Evolutionary conservation across 2,113 vertebrate genomes (phyloP), one percentile per base, ranked within the genome.

Genomic region (Clarias batrachus): DNA sequence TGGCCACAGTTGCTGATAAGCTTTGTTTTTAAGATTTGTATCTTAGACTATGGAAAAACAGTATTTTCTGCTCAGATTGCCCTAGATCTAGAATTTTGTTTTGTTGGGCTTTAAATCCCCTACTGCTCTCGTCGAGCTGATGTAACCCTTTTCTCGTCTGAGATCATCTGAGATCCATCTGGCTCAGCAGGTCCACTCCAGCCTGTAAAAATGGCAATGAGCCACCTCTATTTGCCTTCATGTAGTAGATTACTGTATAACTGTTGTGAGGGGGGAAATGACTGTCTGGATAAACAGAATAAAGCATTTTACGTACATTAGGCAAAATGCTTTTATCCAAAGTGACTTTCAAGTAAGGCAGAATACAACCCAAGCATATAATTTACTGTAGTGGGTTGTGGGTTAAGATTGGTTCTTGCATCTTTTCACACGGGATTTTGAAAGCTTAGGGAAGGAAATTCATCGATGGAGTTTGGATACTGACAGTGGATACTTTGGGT

Each of bases 121-220:
- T 65, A 65, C 80, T 48, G 60, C 62, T 63, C 80, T 65, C 14
- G 10, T 81, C 17, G 13, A 37, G 78, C 37, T 82, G 79, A 81
- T 81, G 79, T 81, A 81, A 81, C 21, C 80, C 80, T 82, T 81
- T 82, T 66, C 23, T 48, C 12, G 80, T n/a, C 59, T 65, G 80
- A 81, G 80, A 65, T 81, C 80, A 82, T 82, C 80, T 52, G 80
- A 82, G 60, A 82, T 82, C 80, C 80, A 82, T 80, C 78, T 80
- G 80, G 80, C 80, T 62, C 60, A 65, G 80, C 80, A 65, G 80
- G 80, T 37, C 37, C 60, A 66, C 80, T 82, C 60, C 62, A 82
- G 60, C 60, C 80, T 82, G 80, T 82, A 65, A 82, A 23, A 65
- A 65, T 82, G 80, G 80, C 80, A 48, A 37, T 27, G 37, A 82